phyloP scores from a whole-genome alignment of 2,797 vertebrate genomes.

The Cyclura pinguis region DNA sequence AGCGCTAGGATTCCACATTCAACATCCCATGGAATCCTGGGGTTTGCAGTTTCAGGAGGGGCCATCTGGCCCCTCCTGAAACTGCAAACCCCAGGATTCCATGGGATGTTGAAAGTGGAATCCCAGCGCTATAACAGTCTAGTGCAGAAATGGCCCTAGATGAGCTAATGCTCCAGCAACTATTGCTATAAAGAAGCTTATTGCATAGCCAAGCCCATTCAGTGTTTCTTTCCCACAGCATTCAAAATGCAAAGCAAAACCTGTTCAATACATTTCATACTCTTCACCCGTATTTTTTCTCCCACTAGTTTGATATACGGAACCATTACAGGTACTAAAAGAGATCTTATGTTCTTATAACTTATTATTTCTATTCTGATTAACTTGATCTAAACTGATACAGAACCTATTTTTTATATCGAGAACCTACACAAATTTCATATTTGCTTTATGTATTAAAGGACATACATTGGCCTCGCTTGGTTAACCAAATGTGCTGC shows the following conservation, averaged over 20 bases:
- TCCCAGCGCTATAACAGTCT: too few relatives aligned
- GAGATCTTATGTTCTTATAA: constrained; percentile 38
- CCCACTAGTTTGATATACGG: constrained; percentile 31
- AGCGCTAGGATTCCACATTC: too few relatives aligned
- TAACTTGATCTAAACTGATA: constrained; percentile 28
- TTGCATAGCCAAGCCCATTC: background rate
- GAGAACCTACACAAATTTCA: constrained; percentile 21
- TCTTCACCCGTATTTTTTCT: background rate
- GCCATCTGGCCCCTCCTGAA: too few relatives aligned
- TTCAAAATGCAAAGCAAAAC: constrained; percentile 22
- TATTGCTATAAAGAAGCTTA: background rate
- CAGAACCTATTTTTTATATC: constrained; percentile 24
- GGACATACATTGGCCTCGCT: background rate
- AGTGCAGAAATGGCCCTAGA: background rate
- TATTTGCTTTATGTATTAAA: constrained; percentile 28
- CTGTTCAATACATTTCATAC: constrained; percentile 18
- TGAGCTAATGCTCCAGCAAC: background rate
- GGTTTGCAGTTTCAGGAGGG: too few relatives aligned
- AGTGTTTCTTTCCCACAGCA: background rate
- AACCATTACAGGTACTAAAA: constrained; percentile 15
- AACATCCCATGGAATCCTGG: too few relatives aligned
- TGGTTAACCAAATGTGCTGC: background rate
- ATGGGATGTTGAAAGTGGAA: too few relatives aligned
- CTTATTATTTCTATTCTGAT: constrained; percentile 28
- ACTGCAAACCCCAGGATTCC: too few relatives aligned